Evolutionary conservation across 2,888 invertebrate genomes (phyloP), one percentile per base, ranked within the genome.

Genomic region (Carterocephalus palaemon): DNA sequence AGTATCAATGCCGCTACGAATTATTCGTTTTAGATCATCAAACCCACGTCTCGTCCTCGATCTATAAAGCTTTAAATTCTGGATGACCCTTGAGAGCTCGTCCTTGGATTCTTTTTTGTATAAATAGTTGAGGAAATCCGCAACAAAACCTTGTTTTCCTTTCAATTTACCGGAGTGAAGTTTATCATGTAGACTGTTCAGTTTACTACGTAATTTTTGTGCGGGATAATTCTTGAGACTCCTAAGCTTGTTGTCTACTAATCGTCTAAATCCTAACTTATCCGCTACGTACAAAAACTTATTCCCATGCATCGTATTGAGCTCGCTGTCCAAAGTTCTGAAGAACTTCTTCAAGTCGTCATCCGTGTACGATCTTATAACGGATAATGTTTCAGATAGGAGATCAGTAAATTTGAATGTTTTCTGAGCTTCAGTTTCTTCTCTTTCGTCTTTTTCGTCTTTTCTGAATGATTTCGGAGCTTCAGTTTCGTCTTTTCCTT

Each of bases 91-190:
- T 1, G 38, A 32, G 1, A 78, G 53, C 32, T 66, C 64, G 0
- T 28, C 5, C 1, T 38, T 41, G 1, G 59, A 40, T 3, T 63
- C 57, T 2, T 46, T 47, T 16, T 32, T 52, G 37, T 71, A 76
- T 5, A 76, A 48, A 0, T 69, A 62, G 51, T 80, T 65, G 0
- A 75, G 42, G 9, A 67, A 67, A 31, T 59, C 48, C 0, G 67
- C 2, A 1, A 75, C 17, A 3, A 50, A 41, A 19, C 34, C 49
- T 0, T 56, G 40, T 4, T 49, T 45, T 1, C 39, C 13, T n/a
- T 53, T 45, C 6, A 48, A 48, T 12, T 54, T 52, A 8, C 53
- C 29, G 1, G 52, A 9, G 7, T 53, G 37, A 1, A 76, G 7
- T 1, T 37, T 19, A 0, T 39, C 22, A 0, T 52, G 15, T 0